phyloP scores from a whole-genome alignment of 2,113 vertebrate species.

The Perca fluviatilis region DNA sequence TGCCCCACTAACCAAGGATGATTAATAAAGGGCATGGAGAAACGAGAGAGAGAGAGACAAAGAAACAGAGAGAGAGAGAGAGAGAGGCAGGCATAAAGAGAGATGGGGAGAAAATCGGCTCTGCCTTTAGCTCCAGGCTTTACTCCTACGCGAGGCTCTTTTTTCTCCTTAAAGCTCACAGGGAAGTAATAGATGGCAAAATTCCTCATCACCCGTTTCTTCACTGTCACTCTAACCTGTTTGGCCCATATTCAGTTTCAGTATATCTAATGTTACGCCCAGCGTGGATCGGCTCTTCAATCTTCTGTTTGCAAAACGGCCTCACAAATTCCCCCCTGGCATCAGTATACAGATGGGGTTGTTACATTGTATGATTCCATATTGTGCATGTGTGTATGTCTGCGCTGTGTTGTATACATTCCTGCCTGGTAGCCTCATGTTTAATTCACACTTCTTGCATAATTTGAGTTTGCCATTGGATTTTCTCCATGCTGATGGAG shows the following conservation, averaged over 20 bases:
- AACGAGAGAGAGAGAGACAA: slow-evolving; percentile 42
- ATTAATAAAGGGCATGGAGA: slow-evolving; percentile 77
- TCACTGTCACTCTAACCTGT: slow-evolving; percentile 29
- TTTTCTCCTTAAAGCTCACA: slow-evolving; percentile 65
- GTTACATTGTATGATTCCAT: slow-evolving; percentile 51
- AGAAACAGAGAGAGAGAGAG: slow-evolving; percentile 2
- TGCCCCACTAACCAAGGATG: slow-evolving; percentile 81
- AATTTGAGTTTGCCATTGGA: slow-evolving; percentile 78
- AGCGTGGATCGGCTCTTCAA: background rate
- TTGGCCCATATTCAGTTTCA: background rate
- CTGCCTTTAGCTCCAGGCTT: slow-evolving; percentile 64
- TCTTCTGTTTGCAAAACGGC: slow-evolving; percentile 1
- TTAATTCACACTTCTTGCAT: slow-evolving; percentile 83
- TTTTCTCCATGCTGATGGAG: slow-evolving; percentile 74
- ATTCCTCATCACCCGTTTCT: slow-evolving; percentile 35
- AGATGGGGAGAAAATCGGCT: slow-evolving; percentile 44
- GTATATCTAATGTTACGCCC: background rate
- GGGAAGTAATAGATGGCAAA: slow-evolving; percentile 49
- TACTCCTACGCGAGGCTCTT: slow-evolving; percentile 62
- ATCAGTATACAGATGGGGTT: slow-evolving; percentile 42
- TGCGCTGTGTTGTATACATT: slow-evolving; percentile 59
- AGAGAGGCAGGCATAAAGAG: slow-evolving; percentile 26
- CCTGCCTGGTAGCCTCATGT: slow-evolving; percentile 72
- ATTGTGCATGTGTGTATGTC: slow-evolving; percentile 35
- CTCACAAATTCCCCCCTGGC: slow-evolving; percentile 15